Evolutionary conservation across 2,888 invertebrate genomes (phyloP), one percentile per base, ranked within the genome.

Genomic region (Drosophila macrospina): DNA sequence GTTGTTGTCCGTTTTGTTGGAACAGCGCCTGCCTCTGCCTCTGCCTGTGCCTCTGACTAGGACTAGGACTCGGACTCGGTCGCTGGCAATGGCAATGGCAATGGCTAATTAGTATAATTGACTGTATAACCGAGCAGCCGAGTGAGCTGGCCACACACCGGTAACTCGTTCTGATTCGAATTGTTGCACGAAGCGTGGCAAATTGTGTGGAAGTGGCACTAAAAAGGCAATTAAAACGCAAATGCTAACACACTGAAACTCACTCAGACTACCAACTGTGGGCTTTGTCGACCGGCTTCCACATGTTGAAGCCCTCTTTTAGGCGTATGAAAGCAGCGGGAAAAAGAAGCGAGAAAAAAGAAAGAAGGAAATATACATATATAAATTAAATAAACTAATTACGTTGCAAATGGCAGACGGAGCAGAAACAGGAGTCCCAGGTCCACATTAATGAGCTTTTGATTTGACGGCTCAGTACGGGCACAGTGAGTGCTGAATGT

Each of bases 141-240:
- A 76, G 62, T 69, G 66, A 30, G 61, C 51, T 48, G 54, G 52
- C 61, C 39, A 42, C 48, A 50, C 15, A 37, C 51, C 32, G 56
- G 26, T 37, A 67, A 52, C 66, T 57, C 57, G 61, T 48, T 78
- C 62, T 77, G 79, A 88, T 84, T 84, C 84, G 89, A 86, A 81
- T 86, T 88, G 89, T 77, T 77, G 84, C 74, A 77, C 89, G 87
- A 79, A 86, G 85, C 85, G 82, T 87, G 82, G 82, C 84, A 85
- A 89, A 89, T 84, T 88, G 87, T 81, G 71, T 88, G 89, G 85
- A 88, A 80, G 88, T 86, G 88, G 76, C 88, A 78, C 84, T 86
- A 82, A 82, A 89, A 89, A 84, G 89, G 88, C 87, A 86, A 89
- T 89, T 89, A 87, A 88, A 88, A 80, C 73, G 73, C 79, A 86